Percentiles rank a stretch among this genome's conserved stretches.
Conservation (phyloP, 2,888 invertebrate genomes). For the Trypoxylon attenuatum region DNA sequence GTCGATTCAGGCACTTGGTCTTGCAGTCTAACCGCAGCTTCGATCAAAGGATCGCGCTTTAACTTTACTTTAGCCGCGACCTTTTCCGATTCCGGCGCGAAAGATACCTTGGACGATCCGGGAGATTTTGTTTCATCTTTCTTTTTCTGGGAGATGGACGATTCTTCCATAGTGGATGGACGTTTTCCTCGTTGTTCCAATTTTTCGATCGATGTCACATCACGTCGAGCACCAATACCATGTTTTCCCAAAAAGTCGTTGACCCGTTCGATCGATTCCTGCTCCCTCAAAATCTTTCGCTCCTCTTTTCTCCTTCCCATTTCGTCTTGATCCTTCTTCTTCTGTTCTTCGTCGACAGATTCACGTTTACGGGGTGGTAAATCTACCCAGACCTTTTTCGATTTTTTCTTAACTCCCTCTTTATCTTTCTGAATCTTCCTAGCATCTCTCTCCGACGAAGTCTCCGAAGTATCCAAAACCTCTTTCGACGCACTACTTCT, state of each 20-base stretch:
- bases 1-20: background rate
- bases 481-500: conserved; percentile 25
- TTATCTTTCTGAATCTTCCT: background rate
- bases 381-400: no score
- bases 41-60: conserved; percentile 38
- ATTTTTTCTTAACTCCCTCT: background rate
- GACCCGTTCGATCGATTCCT: conserved; percentile 58
- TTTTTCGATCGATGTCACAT: background rate
- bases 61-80: conserved; percentile 51
- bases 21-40: no score
- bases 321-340: conserved; percentile 2
- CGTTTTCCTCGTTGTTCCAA: conserved; percentile 10
- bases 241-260: conserved; percentile 56
- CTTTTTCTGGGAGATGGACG: background rate
- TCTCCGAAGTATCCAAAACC: conserved; percentile 14
- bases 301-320: conserved; percentile 42
- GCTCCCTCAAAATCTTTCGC: conserved; percentile 68
- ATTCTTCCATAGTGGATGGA: conserved; percentile 15
- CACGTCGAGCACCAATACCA: conserved; percentile 32
- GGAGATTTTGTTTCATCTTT: conserved; percentile 1
- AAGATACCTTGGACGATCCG: conserved; percentile 6
- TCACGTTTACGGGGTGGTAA: no score
- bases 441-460: conserved; percentile 34
- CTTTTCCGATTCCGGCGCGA: conserved; percentile 13
- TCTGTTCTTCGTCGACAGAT: conserved; percentile 15